Conservation (phyloP, 2,797 vertebrate genomes). For the Acrossocheilus fasciatus region DNA sequence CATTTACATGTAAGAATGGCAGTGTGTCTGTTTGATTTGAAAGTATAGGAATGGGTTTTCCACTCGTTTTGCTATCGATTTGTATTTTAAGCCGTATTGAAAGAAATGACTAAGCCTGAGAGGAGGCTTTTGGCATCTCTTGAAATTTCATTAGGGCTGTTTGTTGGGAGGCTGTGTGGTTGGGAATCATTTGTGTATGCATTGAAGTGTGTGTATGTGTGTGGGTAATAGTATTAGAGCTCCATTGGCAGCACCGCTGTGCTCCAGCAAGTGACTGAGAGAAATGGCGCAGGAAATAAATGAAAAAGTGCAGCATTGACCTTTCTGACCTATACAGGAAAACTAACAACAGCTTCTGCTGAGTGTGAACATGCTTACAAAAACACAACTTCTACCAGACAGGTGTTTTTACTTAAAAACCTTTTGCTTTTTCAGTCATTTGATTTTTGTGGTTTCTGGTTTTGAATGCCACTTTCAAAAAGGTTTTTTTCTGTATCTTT, state of each 20-base stretch:
- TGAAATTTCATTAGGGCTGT: conserved; percentile 53
- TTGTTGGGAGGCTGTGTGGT: conserved; percentile 36
- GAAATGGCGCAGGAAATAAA: conserved; percentile 31
- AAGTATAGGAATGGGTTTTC: conserved; percentile 39
- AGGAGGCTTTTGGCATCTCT: conserved; percentile 51
- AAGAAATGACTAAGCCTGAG: conserved; percentile 45
- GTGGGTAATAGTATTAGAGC: conserved; percentile 27
- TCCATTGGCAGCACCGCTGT: conserved; percentile 26
- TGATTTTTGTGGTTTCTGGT: not conserved
- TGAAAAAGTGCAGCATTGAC: not conserved
- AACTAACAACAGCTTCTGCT: not conserved
- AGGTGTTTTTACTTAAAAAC: not conserved
- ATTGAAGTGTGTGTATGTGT: conserved; percentile 29
- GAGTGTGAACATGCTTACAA: not conserved
- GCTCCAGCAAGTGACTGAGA: conserved; percentile 2
- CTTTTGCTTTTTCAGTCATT: not conserved
- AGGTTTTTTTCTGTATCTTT: not conserved
- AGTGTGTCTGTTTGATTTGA: not conserved
- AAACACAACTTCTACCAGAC: not conserved
- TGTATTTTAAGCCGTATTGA: conserved; percentile 41
- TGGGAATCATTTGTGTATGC: conserved; percentile 27
- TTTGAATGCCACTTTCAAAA: not conserved
- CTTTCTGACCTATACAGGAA: conserved; percentile 1
- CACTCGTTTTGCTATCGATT: conserved; percentile 41
- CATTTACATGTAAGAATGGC: conserved; percentile 40